Percentiles rank a stretch among this genome's conserved stretches.
Conservation (phyloP, 1,140 invertebrate genomes). For the Delia radicum region DNA sequence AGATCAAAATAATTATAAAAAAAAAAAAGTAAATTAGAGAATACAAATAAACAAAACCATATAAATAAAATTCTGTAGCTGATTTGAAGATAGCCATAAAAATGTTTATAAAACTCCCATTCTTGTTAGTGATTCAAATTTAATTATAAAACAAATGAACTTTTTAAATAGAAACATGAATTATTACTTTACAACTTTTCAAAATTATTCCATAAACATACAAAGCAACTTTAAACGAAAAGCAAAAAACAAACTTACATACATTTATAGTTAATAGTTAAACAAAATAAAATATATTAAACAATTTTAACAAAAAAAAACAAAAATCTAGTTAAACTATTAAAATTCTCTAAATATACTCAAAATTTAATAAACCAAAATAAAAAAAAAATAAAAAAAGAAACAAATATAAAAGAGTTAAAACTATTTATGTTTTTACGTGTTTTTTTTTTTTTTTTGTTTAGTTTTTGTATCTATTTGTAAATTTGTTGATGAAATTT, state of each 20-base stretch:
- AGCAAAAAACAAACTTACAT: background rate
- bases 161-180: background rate
- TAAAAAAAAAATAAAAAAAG: background rate
- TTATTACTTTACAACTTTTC: background rate
- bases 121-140: conserved; percentile 24
- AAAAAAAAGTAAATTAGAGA: background rate
- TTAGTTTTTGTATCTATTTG: background rate
- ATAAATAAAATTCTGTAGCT: conserved; percentile 16
- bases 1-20: conserved; percentile 23
- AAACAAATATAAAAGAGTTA: background rate
- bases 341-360: background rate
- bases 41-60: background rate
- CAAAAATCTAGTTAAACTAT: conserved; percentile 8
- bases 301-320: conserved; percentile 10
- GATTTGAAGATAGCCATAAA: conserved; percentile 13
- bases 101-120: conserved; percentile 23
- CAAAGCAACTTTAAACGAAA: background rate
- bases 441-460: no score
- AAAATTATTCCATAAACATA: conserved; percentile 10
- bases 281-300: background rate
- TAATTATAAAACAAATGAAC: background rate
- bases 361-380: background rate
- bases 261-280: conserved; percentile 8
- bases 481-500: background rate
- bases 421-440: background rate